These are phyloP conservation scores for Zapornia atra DNA, from an alignment of 2,113 vertebrate genomes.

Conservation along the genomic window DNA sequence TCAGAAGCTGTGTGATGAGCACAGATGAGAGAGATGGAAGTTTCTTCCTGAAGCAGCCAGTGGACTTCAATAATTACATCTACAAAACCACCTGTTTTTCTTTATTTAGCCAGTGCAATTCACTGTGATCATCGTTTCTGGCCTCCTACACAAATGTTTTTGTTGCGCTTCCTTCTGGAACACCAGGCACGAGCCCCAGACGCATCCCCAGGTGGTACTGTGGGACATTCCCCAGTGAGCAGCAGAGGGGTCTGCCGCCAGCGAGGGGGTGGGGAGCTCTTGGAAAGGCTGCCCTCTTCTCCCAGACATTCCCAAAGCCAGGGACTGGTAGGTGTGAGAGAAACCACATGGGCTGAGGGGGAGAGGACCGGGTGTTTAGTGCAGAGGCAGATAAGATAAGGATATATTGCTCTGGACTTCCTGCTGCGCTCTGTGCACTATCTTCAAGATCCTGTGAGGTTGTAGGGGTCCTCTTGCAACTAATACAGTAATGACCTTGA, in stretches of 20 bases:
- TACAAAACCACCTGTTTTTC: not conserved
- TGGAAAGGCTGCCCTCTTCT: not conserved
- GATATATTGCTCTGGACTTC: not conserved
- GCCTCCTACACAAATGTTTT: not conserved
- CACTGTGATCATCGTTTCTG: not conserved
- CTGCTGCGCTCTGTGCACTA: not conserved
- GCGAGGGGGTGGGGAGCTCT: not conserved
- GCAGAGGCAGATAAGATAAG: conserved; percentile 13
- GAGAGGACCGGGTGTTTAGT: not conserved
- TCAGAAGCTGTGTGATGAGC: not conserved
- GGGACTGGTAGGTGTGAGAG: not conserved
- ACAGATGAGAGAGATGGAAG: not conserved
- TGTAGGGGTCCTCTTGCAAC: conserved; percentile 13
- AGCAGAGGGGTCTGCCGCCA: not conserved
- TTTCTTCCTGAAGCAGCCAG: not conserved
- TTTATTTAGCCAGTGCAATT: not conserved
- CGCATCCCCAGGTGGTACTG: not conserved
- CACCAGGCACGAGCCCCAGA: not conserved
- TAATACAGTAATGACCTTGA: conserved; percentile 63
- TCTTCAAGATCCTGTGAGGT: conserved; percentile 8
- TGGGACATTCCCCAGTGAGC: not conserved
- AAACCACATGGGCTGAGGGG: not conserved
- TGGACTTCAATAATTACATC: not conserved
- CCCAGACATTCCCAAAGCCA: not conserved
- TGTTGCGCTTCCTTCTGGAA: not conserved